Evolutionary conservation across 2,888 invertebrate species (phyloP).

Genomic region (Meandrusa payeni): DNA sequence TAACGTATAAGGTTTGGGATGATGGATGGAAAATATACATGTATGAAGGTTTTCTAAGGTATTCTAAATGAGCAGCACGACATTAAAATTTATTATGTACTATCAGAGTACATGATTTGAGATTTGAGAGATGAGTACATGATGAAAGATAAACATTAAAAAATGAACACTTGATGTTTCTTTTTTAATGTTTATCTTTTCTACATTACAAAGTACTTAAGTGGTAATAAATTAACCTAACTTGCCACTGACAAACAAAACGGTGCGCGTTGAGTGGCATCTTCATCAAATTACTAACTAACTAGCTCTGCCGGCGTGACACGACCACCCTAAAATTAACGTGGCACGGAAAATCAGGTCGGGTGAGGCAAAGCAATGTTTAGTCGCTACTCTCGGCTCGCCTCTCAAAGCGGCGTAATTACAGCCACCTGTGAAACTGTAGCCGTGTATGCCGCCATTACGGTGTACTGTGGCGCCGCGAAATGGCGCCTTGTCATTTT

Average conservation of each 20-base stretch:
- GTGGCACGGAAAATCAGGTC: slow-evolving; percentile 33
- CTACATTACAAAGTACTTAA: no score
- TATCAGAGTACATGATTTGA: no score
- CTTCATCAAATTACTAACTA: slow-evolving; percentile 17
- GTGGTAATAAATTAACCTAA: no score
- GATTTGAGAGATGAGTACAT: no score
- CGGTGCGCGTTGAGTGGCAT: slow-evolving; percentile 4
- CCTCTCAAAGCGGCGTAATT: slow-evolving; percentile 53
- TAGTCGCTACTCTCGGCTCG: slow-evolving; percentile 46
- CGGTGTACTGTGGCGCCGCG: slow-evolving; percentile 34
- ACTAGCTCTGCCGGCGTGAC: neutral
- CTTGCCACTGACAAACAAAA: slow-evolving; percentile 2
- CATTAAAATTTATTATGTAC: no score
- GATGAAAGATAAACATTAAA: no score
- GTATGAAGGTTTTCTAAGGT: no score
- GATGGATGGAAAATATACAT: no score
- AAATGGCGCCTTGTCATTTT: slow-evolving; percentile 34
- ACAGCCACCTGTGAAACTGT: slow-evolving; percentile 48
- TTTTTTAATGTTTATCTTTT: no score
- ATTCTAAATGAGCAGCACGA: no score
- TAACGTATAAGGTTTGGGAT: no score
- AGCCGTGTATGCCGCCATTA: slow-evolving; percentile 54
- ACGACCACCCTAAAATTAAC: slow-evolving; percentile 28
- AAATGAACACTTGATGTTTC: no score
- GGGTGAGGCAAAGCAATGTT: slow-evolving; percentile 35